Evolutionary conservation across 2,888 invertebrate species (phyloP).

Genomic region (Nudaria mundana): DNA sequence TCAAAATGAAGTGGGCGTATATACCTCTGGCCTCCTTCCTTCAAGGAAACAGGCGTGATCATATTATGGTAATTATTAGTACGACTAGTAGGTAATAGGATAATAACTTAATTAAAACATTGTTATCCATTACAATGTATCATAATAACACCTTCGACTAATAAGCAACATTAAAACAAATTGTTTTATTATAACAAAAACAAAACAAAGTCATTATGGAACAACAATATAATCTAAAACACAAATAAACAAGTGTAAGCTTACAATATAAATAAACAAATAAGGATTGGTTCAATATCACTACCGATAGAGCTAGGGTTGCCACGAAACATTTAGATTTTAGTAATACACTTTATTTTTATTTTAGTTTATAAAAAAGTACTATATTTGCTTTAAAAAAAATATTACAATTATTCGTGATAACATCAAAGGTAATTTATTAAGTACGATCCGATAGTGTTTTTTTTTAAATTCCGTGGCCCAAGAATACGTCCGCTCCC

Average conservation of each 20-base stretch:
- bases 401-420: too few species aligned
- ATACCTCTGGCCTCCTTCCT: too few species aligned
- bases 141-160: conserved; percentile 3
- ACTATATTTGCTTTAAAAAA: too few species aligned
- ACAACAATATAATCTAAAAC: conserved; percentile 27
- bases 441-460: too few species aligned
- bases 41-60: too few species aligned
- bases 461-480: too few species aligned
- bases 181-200: conserved; percentile 17
- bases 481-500: too few species aligned
- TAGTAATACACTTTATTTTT: background rate
- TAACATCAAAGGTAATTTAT: too few species aligned
- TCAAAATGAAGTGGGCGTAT: too few species aligned
- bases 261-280: conserved; percentile 45
- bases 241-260: conserved; percentile 40
- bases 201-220: conserved; percentile 16
- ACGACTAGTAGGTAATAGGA: too few species aligned
- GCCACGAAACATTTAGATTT: background rate
- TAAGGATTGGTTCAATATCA: conserved; percentile 21
- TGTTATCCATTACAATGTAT: background rate
- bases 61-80: too few species aligned
- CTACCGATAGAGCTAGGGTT: conserved; percentile 16
- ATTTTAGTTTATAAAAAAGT: too few species aligned
- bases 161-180: conserved; percentile 12
- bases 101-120: background rate